Conservation (phyloP, 2,797 vertebrate genomes). For the Apogon talboti region DNA sequence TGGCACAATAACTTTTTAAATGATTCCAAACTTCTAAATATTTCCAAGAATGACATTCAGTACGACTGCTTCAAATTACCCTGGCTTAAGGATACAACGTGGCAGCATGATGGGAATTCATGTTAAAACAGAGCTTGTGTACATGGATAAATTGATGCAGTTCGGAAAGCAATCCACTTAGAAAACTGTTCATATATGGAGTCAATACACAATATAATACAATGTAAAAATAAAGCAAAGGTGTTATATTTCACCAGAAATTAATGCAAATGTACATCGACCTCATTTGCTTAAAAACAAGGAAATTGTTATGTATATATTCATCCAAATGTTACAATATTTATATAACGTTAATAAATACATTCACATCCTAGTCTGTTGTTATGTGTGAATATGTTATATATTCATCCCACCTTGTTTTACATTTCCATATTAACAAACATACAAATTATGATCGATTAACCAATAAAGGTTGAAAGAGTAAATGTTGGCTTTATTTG, state of each 20-base stretch:
- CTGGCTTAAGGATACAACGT: conserved; percentile 13
- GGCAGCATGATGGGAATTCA: conserved; percentile 21
- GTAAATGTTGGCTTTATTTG: conserved; percentile 80
- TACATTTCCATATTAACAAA: conserved; percentile 33
- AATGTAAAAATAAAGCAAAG: neutral
- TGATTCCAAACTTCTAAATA: conserved; percentile 57
- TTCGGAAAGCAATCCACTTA: neutral
- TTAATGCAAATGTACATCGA: conserved; percentile 6
- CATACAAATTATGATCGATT: conserved; percentile 19
- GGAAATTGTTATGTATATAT: neutral
- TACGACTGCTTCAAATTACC: conserved; percentile 67
- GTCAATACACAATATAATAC: too few species aligned
- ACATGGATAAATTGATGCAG: conserved; percentile 14
- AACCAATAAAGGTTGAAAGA: conserved; percentile 47
- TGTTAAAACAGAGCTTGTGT: conserved; percentile 38
- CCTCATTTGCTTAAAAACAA: neutral
- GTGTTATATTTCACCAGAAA: conserved; percentile 7
- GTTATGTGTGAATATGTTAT: neutral
- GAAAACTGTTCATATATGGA: neutral
- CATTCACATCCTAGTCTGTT: conserved; percentile 1
- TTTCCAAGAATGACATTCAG: conserved; percentile 42
- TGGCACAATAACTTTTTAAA: conserved; percentile 51
- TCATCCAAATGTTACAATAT: conserved; percentile 10
- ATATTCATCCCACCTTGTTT: conserved; percentile 1
- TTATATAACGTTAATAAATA: conserved; percentile 16